Evolutionary conservation across 2,113 vertebrate species (phyloP).

Genomic region (Pavo muticus): DNA sequence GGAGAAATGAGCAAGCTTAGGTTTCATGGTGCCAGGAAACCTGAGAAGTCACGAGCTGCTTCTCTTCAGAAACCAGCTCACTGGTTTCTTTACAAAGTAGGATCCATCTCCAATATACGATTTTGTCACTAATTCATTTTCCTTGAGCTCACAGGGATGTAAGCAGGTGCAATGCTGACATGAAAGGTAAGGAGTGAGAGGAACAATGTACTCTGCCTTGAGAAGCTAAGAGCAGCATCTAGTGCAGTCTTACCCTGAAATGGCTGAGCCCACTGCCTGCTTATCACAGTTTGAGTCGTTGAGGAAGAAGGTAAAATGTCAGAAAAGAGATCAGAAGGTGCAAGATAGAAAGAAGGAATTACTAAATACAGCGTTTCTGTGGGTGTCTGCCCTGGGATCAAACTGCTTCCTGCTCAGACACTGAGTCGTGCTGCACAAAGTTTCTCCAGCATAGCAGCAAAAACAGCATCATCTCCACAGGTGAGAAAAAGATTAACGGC

Average conservation of each 20-base stretch:
- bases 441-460: not conserved
- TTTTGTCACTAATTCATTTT: not conserved
- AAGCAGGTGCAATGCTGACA: not conserved
- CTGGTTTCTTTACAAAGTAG: not conserved
- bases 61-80: not conserved
- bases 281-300: not conserved
- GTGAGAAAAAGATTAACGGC: not conserved
- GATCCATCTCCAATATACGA: not conserved
- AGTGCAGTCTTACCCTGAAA: not conserved
- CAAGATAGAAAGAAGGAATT: not conserved
- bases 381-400: accelerated
- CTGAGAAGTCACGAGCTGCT: not conserved
- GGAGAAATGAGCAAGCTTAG: not conserved
- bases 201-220: accelerated
- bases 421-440: not conserved
- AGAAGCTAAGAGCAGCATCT: not conserved
- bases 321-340: not conserved
- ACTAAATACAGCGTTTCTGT: not conserved
- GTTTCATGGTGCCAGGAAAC: not conserved
- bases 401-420: not conserved
- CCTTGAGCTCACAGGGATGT: not conserved
- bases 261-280: accelerated
- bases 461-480: not conserved
- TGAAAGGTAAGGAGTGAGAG: not conserved
- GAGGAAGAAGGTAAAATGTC: not conserved